Evolutionary conservation across 2,797 vertebrate genomes (phyloP), one percentile per base, ranked within the genome.

Genomic region (Phoeniculus purpureus): DNA sequence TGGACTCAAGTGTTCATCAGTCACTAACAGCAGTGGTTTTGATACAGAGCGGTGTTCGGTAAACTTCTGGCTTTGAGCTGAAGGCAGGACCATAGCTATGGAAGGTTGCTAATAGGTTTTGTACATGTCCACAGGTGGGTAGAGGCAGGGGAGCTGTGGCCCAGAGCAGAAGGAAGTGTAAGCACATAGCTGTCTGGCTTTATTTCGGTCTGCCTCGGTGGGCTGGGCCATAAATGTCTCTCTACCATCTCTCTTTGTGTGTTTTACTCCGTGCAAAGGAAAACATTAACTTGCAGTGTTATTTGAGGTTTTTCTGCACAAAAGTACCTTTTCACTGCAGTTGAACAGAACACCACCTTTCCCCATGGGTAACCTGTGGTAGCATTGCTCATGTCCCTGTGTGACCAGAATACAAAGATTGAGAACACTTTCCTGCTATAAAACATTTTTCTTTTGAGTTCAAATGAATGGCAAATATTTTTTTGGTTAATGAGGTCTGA

Each of bases 331-430:
- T n/a, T 61, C 72, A 40, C 22, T 77, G n/a, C 16, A 71, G 0
- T 76, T 37, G 27, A 45, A 61, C 27, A 78, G 64, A 83, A 26
- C 7, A 29, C 20, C 13, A 89, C 50, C 18, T 10, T 89, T 12
- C 19, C 11, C 2, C 1, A 0, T 22, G 31, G 40, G 7, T 66
- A 66, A 43, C 65, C 77, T 86, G 31, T 9, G 55, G 21, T 26
- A 74, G 66, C 40, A 23, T n/a, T 47, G 9, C 47, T 79, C 0
- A 0, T 58, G 47, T 88, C 34, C n/a, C 9, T 1, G 1, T 54
- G 54, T 74, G 71, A 86, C 50, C 75, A 85, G 76, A 74, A 78
- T 54, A 27, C 31, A 52, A 68, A 70, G 58, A 40, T 68, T 29
- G 45, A 25, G 26, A 56, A 87, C 85, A 47, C 17, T 48, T 72